phyloP scores from a whole-genome alignment of 2,797 vertebrate species.

The Varecia variegata region DNA sequence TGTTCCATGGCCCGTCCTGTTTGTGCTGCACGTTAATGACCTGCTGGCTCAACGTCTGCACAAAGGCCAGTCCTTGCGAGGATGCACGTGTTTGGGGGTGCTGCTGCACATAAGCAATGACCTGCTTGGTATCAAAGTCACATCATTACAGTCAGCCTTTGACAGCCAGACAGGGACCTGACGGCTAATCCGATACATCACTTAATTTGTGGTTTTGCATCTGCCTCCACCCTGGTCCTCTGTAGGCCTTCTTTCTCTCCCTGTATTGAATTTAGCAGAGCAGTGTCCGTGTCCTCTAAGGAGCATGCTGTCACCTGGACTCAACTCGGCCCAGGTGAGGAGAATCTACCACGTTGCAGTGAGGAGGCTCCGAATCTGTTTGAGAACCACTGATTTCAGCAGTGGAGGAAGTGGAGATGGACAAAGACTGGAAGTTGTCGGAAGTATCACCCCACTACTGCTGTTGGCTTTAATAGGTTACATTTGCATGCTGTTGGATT shows the following conservation, averaged over 20 bases:
- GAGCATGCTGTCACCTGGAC: slow-evolving; percentile 15
- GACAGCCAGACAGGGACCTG: slow-evolving; percentile 66
- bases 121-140: slow-evolving; percentile 78
- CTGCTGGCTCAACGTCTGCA: slow-evolving; percentile 58
- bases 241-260: not conserved
- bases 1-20: slow-evolving; percentile 49
- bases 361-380: slow-evolving; percentile 50
- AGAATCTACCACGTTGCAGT: slow-evolving; percentile 58
- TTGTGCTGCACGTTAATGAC: slow-evolving; percentile 71
- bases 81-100: slow-evolving; percentile 64
- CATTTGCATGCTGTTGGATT: not conserved
- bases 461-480: not conserved
- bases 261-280: slow-evolving; percentile 59
- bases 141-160: slow-evolving; percentile 62
- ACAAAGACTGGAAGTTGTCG: not conserved
- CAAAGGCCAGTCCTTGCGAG: slow-evolving; percentile 67
- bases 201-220: slow-evolving; percentile 73
- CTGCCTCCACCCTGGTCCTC: slow-evolving; percentile 37
- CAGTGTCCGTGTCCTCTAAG: slow-evolving; percentile 62
- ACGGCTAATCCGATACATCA: slow-evolving; percentile 71
- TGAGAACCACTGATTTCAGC: slow-evolving; percentile 73
- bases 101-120: slow-evolving; percentile 50
- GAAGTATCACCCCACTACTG: not conserved
- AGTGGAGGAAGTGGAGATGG: not conserved
- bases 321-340: not conserved